Evolutionary conservation across 1,140 invertebrate genomes (phyloP), one percentile per base, ranked within the genome.

Genomic region (Eriocheir sinensis): DNA sequence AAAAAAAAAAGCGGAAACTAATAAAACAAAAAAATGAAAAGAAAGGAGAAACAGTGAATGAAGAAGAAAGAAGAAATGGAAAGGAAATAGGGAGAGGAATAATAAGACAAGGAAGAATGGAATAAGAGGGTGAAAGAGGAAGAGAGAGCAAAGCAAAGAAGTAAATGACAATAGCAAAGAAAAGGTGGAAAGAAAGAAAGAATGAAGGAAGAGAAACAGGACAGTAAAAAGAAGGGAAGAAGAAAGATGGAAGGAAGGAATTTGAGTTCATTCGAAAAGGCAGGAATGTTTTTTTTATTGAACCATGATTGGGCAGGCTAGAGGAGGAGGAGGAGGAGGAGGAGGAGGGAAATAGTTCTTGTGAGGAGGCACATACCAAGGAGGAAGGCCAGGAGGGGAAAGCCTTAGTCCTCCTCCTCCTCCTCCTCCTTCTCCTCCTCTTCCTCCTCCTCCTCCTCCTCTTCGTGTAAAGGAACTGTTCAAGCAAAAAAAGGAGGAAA

Each of bases 401-500:
- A n/a, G n/a, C n/a, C n/a, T n/a, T n/a, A n/a, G n/a, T n/a, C n/a
- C n/a, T n/a, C n/a, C n/a, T n/a, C n/a, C n/a, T n/a, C n/a, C n/a
- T n/a, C n/a, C n/a, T n/a, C n/a, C n/a, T n/a, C n/a, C n/a, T n/a
- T n/a, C n/a, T n/a, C n/a, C n/a, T n/a, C n/a, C n/a, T n/a, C n/a
- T n/a, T n/a, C n/a, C n/a, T n/a, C n/a, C n/a, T n/a, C n/a, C n/a
- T n/a, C n/a, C n/a, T n/a, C n/a, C n/a, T n/a, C n/a, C n/a, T 21
- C 21, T 72, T 21, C 60, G 60, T 72, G 60, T 21, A 72, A 72
- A 72, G 60, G 60, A 72, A 72, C 60, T 72, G 60, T n/a, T 72
- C 60, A 72, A 72, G 60, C 60, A 72, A 72, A n/a, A 72, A n/a
- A n/a, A 72, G 60, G 60, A 72, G 27, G 60, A 72, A 72, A 72